phyloP scores from a whole-genome alignment of 2,797 vertebrate genomes.

The Nothura maculosa region DNA sequence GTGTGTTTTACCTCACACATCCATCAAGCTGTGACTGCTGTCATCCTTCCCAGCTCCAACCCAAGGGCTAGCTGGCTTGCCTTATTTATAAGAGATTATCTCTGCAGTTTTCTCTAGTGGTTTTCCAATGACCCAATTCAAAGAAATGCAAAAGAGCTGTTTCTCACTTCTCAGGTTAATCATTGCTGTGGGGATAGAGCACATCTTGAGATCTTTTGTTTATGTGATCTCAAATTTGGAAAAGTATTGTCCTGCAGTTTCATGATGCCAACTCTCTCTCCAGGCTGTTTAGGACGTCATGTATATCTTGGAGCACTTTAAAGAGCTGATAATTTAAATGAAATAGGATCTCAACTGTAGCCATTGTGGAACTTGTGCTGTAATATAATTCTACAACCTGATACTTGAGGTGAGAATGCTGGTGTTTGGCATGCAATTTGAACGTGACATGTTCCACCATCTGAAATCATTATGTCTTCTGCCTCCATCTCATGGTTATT shows the following conservation, averaged over 20 bases:
- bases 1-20: background rate
- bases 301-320: background rate
- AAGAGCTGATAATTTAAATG: background rate
- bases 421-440: background rate
- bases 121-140: background rate
- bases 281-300: background rate
- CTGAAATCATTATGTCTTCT: background rate
- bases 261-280: background rate
- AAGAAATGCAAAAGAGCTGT: background rate
- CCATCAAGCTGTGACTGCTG: background rate
- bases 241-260: background rate
- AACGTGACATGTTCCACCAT: background rate
- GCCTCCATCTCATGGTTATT: background rate
- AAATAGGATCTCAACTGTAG: background rate
- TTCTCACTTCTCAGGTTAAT: background rate
- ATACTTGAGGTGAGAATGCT: background rate
- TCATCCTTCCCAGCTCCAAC: background rate
- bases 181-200: background rate
- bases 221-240: background rate
- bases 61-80: background rate
- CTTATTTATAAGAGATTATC: background rate
- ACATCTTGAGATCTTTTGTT: background rate
- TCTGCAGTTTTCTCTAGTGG: background rate
- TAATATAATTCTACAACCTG: slow-evolving; percentile 2
- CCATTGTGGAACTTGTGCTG: slow-evolving; percentile 6